Percentiles rank a stretch among this genome's conserved stretches.
These are phyloP conservation scores for Paradisaea rubra DNA, from an alignment of 2,113 vertebrate species.

Conservation along the genomic window DNA sequence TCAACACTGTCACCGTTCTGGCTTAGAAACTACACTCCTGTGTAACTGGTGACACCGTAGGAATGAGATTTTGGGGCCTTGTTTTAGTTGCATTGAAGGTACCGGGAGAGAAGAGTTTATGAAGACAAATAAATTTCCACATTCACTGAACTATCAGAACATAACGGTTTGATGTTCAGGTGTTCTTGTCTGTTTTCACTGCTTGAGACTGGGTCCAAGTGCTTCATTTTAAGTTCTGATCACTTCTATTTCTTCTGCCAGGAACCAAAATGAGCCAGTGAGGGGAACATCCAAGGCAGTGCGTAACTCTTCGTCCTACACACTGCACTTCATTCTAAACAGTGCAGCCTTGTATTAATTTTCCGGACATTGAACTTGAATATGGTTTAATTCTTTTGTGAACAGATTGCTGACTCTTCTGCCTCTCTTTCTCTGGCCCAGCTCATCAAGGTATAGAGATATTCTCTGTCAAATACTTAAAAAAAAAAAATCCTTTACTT, in stretches of 20 bases:
- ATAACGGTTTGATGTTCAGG: not conserved
- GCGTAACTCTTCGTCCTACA: not conserved
- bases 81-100: not conserved
- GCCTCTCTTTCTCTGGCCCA: not conserved
- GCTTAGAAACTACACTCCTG: not conserved
- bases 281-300: not conserved
- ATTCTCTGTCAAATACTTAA: not conserved
- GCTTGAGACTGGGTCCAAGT: not conserved
- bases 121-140: not conserved
- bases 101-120: not conserved
- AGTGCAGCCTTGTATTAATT: not conserved
- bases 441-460: not conserved
- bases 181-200: not conserved
- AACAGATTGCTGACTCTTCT: not conserved
- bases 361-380: not conserved
- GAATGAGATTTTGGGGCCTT: not conserved
- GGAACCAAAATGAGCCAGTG: not conserved
- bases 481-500: not conserved
- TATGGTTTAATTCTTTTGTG: not conserved
- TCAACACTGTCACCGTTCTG: not conserved
- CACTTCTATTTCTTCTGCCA: not conserved
- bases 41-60: not conserved
- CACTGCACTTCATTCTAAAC: not conserved
- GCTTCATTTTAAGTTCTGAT: not conserved
- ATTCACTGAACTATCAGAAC: not conserved